A percentile compares a stretch with the other conserved stretches of the same genome.
Conservation (phyloP, 1,140 invertebrate species). For the Diploscapter pachys region DNA sequence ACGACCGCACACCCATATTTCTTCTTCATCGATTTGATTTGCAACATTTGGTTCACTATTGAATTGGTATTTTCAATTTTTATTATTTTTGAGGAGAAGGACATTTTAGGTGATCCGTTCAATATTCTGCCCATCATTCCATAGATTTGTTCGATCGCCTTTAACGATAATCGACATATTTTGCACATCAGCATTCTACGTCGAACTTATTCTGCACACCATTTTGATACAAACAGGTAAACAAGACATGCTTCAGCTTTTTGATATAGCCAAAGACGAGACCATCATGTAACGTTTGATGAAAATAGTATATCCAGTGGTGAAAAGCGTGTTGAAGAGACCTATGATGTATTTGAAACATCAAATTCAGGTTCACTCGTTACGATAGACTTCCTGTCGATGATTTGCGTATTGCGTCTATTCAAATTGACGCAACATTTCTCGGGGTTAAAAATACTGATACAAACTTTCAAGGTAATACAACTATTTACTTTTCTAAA, state of each 20-base stretch:
- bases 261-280: no score
- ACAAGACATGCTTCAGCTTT: no score
- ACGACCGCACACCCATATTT: constrained; percentile 90
- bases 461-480: constrained; percentile 86
- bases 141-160: constrained; percentile 80
- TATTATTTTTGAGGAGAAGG: constrained; percentile 4
- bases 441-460: constrained; percentile 93
- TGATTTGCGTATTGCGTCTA: constrained; percentile 97
- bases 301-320: no score
- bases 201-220: constrained; percentile 59
- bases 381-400: constrained; percentile 80
- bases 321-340: no score
- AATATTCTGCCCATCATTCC: constrained; percentile 79
- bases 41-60: constrained; percentile 91
- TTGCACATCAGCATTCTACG: constrained; percentile 89
- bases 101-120: constrained; percentile 72
- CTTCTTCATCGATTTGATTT: constrained; percentile 85
- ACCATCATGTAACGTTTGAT: no score
- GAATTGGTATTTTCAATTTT: constrained; percentile 73
- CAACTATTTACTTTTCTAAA: no score
- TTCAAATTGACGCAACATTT: constrained; percentile 94
- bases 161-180: constrained; percentile 86
- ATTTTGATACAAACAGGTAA: constrained; percentile 33
- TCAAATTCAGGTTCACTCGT: constrained; percentile 65
- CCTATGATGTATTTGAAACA: no score